Conservation (phyloP, 2,888 invertebrate genomes). For the Torymus texanus region DNA sequence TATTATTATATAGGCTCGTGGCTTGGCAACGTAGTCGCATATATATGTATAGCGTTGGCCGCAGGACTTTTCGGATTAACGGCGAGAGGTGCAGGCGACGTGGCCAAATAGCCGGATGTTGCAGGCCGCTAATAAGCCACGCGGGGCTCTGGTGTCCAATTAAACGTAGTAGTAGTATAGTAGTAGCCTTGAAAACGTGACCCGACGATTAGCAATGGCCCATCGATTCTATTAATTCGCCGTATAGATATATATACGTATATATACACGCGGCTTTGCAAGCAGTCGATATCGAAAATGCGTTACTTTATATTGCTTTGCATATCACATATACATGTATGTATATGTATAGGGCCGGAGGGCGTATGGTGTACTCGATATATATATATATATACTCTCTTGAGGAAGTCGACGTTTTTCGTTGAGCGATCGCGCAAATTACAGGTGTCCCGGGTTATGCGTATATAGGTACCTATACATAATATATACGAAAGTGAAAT, state of each 20-base stretch:
- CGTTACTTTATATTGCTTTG: no score
- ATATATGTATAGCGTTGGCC: background rate
- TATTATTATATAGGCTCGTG: conserved; percentile 71
- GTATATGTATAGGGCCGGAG: no score
- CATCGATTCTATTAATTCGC: conserved; percentile 68
- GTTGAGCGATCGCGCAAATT: background rate
- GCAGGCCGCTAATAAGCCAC: conserved; percentile 72
- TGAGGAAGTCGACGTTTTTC: conserved; percentile 3
- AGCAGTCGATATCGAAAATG: no score
- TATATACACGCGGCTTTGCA: background rate
- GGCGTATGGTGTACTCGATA: no score
- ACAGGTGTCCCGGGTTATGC: background rate
- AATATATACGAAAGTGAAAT: conserved; percentile 7
- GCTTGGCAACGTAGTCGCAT: conserved; percentile 63
- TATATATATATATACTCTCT: no score
- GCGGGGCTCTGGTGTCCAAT: conserved; percentile 73
- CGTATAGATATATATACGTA: background rate
- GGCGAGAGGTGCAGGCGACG: conserved; percentile 57
- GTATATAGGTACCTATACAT: background rate
- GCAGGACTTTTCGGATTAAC: conserved; percentile 73
- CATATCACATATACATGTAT: no score
- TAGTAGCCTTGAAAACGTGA: conserved; percentile 65
- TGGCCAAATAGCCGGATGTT: conserved; percentile 67
- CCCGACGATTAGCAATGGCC: conserved; percentile 69
- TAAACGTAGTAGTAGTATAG: conserved; percentile 63